These are phyloP conservation scores for Cerceris ruficornis DNA, from an alignment of 2,888 invertebrate genomes.

Conservation along the genomic window DNA sequence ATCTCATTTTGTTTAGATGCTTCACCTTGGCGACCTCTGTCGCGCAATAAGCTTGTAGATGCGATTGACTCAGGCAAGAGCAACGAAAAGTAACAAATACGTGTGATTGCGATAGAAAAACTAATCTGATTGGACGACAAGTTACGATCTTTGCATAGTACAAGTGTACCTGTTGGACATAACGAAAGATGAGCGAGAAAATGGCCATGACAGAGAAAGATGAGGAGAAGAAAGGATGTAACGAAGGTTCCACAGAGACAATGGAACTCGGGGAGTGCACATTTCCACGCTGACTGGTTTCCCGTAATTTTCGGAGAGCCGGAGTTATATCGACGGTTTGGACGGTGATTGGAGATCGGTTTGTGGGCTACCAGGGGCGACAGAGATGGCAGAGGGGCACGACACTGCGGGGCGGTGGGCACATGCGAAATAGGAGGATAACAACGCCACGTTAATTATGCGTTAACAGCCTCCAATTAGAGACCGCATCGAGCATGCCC, in stretches of 20 bases:
- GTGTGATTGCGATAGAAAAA: no score
- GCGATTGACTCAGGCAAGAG: no score
- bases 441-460: conserved; percentile 74
- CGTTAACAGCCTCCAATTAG: conserved; percentile 76
- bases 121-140: no score
- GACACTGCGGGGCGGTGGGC: conserved; percentile 35
- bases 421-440: conserved; percentile 62
- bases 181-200: conserved; percentile 19
- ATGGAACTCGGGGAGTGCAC: conserved; percentile 20
- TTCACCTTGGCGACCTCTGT: neutral
- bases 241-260: conserved; percentile 4
- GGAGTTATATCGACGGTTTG: conserved; percentile 66
- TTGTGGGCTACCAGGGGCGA: conserved; percentile 50
- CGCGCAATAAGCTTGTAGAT: neutral
- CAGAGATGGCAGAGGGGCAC: conserved; percentile 41
- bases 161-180: conserved; percentile 44
- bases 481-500: conserved; percentile 67
- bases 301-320: conserved; percentile 68
- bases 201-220: neutral
- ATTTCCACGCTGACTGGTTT: conserved; percentile 68
- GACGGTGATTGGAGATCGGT: conserved; percentile 68
- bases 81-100: no score
- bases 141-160: neutral
- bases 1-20: neutral
- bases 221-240: neutral